Evolutionary conservation across 2,888 invertebrate species (phyloP), one percentile per base, ranked within the genome.

Genomic region (Cordylochernes scorpioides): DNA sequence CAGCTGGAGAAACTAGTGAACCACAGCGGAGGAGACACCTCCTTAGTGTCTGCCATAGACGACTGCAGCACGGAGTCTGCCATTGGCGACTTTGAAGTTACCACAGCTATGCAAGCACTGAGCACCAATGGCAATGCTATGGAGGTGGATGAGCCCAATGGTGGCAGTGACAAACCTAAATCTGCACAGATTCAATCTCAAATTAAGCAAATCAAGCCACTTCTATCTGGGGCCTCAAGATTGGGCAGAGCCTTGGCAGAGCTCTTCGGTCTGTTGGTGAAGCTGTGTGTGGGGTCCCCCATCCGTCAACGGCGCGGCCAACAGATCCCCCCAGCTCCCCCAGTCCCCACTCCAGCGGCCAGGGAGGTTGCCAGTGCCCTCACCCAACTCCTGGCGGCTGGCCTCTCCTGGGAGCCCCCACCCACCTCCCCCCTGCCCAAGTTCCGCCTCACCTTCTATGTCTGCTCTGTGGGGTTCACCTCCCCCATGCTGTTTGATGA

Each of bases 401-500:
- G 73, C 3, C 57, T 75, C 18, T 64, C 67, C 22, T 71, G 67
- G 58, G 63, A 66, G 38, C 66, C 66, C 42, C 59, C 72, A 17
- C 62, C 67, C 9, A 63, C 65, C 8, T 65, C 70, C 13, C 68
- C 70, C 6, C 64, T 69, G 35, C 68, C 70, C 2, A 72, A 72
- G 49, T 62, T 58, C 12, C 50, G 53, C 56, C 52, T 77, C 14
- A 75, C 75, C 5, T 77, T 73, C 49, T 58, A 73, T 32, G 73
- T 75, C 37, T 77, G 75, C 47, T 72, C 73, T 12, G 68, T 75
- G 16, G 72, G 74, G 3, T 77, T 77, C 46, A 71, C 74, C 0
- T 69, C 72, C 3, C 73, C 74, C 0, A 70, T 77, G 68, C 54
- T 78, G 6, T 75, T 77, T 47, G 75, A 77, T 47, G 77, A 77